These are phyloP conservation scores for Leptinotarsa juncta DNA, from an alignment of 2,888 invertebrate genomes.

Conservation along the genomic window DNA sequence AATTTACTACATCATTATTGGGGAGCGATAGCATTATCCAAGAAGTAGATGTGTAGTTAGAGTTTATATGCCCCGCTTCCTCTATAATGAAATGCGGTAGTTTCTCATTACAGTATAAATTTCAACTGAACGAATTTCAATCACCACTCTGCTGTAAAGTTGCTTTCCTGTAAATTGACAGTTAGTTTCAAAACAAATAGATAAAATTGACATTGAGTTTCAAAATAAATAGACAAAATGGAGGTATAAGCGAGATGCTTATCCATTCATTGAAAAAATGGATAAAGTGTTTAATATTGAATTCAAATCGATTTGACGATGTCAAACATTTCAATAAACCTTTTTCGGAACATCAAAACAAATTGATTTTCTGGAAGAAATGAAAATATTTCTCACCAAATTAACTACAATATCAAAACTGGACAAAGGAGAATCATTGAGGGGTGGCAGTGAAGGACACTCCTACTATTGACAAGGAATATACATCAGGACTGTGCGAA, in stretches of 20 bases:
- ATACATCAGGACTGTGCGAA: no score
- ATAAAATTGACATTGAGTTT: not conserved
- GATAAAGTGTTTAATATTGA: no score
- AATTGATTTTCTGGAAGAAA: no score
- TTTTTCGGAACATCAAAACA: no score
- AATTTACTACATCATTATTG: constrained; percentile 13
- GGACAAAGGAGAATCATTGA: no score
- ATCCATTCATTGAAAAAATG: no score
- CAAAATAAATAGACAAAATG: not conserved
- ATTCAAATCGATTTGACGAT: no score
- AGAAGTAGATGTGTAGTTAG: not conserved
- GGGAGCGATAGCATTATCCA: not conserved
- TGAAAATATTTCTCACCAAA: no score
- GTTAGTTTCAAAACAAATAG: not conserved
- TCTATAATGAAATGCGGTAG: constrained; percentile 4
- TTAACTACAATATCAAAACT: no score
- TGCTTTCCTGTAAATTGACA: not conserved
- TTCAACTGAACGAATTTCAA: not conserved
- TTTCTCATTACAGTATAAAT: not conserved
- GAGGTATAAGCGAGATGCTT: not conserved
- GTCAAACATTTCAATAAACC: no score
- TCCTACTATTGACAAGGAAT: no score
- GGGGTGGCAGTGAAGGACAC: no score
- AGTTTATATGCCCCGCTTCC: not conserved
- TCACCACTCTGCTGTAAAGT: not conserved